Evolutionary conservation across 1,140 invertebrate species (phyloP).

Genomic region (Neodiprion fabricii): DNA sequence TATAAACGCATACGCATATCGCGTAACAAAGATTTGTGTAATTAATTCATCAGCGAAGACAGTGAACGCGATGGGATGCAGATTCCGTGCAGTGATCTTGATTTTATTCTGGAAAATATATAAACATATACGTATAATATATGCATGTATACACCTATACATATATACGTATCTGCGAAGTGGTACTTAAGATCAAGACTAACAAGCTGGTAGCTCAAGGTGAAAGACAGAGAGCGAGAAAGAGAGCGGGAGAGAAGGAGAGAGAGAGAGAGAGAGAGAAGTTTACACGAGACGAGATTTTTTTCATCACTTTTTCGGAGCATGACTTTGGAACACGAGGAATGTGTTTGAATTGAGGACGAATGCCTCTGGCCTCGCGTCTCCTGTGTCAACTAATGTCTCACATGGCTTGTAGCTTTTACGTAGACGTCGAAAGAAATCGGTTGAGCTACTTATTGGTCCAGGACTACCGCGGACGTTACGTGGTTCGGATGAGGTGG

Average conservation of each 20-base stretch:
- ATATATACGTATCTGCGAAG: no score
- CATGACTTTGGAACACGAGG: slow-evolving; percentile 3
- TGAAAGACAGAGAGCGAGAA: not conserved
- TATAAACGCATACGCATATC: no score
- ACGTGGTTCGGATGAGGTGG: no score
- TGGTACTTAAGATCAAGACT: not conserved
- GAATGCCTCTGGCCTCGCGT: not conserved
- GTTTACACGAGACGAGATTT: not conserved
- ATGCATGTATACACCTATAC: no score
- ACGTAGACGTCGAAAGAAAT: no score
- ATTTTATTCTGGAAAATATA: not conserved
- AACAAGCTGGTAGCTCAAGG: slow-evolving; percentile 1
- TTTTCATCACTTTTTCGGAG: not conserved
- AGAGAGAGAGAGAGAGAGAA: no score
- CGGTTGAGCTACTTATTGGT: no score
- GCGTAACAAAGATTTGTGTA: no score
- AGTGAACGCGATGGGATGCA: not conserved
- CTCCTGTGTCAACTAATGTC: not conserved
- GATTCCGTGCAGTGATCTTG: not conserved
- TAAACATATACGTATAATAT: not conserved
- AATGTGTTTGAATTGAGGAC: slow-evolving; percentile 5
- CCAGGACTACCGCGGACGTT: no score
- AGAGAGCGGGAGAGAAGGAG: no score
- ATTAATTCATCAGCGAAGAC: not conserved
- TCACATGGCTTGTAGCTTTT: no score